Evolutionary conservation across 2,797 vertebrate species (phyloP), one percentile per base, ranked within the genome.

Genomic region (Pempheris klunzingeri): DNA sequence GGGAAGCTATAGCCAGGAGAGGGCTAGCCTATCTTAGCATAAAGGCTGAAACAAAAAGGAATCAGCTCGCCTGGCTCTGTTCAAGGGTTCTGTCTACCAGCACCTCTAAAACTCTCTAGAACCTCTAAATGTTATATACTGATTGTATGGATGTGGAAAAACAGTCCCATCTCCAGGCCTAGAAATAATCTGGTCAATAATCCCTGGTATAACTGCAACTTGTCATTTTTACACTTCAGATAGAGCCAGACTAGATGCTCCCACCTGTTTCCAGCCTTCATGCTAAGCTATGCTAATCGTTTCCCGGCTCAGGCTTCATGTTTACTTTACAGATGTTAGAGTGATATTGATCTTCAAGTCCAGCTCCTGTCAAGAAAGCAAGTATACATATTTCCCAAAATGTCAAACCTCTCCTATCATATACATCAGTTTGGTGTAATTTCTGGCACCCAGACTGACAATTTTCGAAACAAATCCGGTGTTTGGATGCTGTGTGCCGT

Each of bases 401-500:
- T 30, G 7, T 47, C 26, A 13, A 20, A 28, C n/a, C 17, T 20
- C 32, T 71, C 3, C 6, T 64, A 41, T 61, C 28, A 20, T 14
- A 30, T 52, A n/a, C n/a, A 1, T 77, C 5, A 36, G 20, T 44
- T 9, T 6, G 50, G 10, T 32, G 22, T 46, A 54, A 66, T 41
- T 26, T 73, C 24, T 62, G 14, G 22, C 59, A 52, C 36, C n/a
- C 43, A 22, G 7, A 54, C 24, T 32, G 12, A 38, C 49, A 32
- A 12, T 71, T 71, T n/a, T 68, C 1, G 9, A 47, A 46, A 67
- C 57, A 30, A 20, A 72, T n/a, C 36, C 5, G n/a, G 17, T 50
- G 38, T 69, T 72, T 39, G 13, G 47, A 66, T 24, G 64, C 55
- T 54, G 36, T 55, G 74, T 76, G 67, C 34, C 20, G n/a, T 41